These are phyloP conservation scores for Drosophila ananassae DNA, from an alignment of 1,140 invertebrate genomes.

Conservation along the genomic window DNA sequence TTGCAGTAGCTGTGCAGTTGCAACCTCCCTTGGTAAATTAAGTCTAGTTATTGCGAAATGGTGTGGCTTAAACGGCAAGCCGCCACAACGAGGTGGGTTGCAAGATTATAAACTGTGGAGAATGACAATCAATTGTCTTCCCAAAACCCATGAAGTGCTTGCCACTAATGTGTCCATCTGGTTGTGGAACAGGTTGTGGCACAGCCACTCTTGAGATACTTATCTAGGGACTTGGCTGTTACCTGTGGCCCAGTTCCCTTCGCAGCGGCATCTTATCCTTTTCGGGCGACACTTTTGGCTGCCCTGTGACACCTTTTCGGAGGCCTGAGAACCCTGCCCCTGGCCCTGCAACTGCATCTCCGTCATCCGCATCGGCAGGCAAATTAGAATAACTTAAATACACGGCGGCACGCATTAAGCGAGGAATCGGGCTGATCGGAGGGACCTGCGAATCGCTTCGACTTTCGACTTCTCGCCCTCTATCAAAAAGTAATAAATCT, in stretches of 20 bases:
- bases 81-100: neutral
- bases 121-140: neutral
- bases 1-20: constrained; percentile 44
- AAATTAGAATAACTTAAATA: constrained; percentile 81
- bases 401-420: constrained; percentile 76
- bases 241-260: constrained; percentile 5
- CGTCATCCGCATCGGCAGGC: constrained; percentile 30
- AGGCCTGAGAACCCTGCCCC: constrained; percentile 13
- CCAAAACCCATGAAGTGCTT: neutral
- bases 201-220: constrained; percentile 26
- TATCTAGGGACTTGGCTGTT: constrained; percentile 30
- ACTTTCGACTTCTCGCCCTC: constrained; percentile 34
- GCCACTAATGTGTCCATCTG: constrained; percentile 26
- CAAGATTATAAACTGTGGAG: neutral
- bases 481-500: constrained; percentile 84
- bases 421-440: neutral
- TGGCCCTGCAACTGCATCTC: neutral
- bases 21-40: constrained; percentile 48
- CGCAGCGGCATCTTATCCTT: constrained; percentile 31
- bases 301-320: constrained; percentile 58
- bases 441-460: constrained; percentile 45
- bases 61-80: constrained; percentile 10
- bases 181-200: neutral
- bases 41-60: constrained; percentile 28
- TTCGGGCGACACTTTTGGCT: constrained; percentile 36